phyloP scores from a whole-genome alignment of 2,113 vertebrate genomes.

The Ictalurus punctatus region DNA sequence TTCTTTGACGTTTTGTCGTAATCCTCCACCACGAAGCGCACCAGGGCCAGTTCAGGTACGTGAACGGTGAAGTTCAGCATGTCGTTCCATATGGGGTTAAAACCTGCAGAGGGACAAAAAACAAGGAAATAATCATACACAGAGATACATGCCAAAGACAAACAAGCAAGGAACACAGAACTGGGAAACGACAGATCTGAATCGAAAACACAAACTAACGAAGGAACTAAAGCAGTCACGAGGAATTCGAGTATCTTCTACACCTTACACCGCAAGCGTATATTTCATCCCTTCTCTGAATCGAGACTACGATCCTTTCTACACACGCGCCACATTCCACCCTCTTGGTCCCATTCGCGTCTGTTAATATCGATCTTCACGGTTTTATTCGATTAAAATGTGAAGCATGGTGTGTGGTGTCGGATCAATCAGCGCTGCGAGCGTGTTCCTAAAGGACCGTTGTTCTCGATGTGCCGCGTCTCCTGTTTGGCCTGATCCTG shows the following conservation, averaged over 20 bases:
- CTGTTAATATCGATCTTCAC: not conserved
- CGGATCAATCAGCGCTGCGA: not conserved
- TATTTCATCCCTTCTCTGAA: not conserved
- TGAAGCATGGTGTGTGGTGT: not conserved
- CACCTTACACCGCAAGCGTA: not conserved
- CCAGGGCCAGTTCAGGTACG: conserved; percentile 82
- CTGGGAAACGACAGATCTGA: not conserved
- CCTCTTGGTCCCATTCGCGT: not conserved
- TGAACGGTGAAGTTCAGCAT: conserved; percentile 82
- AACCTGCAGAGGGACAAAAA: conserved; percentile 71
- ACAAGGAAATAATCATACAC: not conserved
- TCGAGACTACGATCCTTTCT: not conserved
- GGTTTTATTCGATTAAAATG: not conserved
- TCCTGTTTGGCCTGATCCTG: conserved; percentile 82
- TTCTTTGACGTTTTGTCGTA: conserved; percentile 89
- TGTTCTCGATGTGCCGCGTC: conserved; percentile 91
- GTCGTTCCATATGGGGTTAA: conserved; percentile 90
- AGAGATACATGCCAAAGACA: not conserved
- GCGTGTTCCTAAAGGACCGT: conserved; percentile 71
- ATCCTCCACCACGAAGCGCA: conserved; percentile 93
- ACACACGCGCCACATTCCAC: not conserved
- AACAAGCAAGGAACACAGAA: not conserved
- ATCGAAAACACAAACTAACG: not conserved
- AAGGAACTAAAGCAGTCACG: not conserved
- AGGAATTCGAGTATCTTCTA: not conserved